These are phyloP conservation scores for Sinocyclocheilus rhinocerous DNA, from an alignment of 2,113 vertebrate genomes.

Conservation along the genomic window DNA sequence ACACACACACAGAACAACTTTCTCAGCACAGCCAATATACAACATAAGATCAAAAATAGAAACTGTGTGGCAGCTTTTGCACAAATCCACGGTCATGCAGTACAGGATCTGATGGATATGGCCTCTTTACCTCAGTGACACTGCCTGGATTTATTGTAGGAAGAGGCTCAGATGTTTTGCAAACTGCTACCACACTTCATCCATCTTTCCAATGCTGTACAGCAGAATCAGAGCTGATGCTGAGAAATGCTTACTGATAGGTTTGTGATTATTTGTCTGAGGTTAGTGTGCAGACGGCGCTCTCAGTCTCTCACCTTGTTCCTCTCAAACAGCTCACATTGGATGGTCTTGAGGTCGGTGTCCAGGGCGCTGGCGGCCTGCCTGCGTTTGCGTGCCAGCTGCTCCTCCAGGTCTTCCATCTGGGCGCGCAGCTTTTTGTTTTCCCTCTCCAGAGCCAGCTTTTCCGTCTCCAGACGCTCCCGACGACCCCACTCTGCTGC, in stretches of 20 bases:
- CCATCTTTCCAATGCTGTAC: not conserved
- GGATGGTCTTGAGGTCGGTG: constrained; percentile 91
- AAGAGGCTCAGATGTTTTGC: constrained; percentile 5
- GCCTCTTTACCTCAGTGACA: constrained; percentile 8
- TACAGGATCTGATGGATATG: constrained; percentile 33
- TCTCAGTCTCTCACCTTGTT: constrained; percentile 83
- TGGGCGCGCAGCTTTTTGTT: constrained; percentile 95
- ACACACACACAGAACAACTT: constrained; percentile 30
- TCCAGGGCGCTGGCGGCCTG: constrained; percentile 89
- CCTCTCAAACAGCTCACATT: constrained; percentile 91
- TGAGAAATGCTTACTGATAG: not conserved
- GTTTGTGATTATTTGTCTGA: not conserved
- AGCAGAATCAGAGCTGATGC: not conserved
- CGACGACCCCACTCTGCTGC: constrained; percentile 93
- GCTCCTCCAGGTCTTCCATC: constrained; percentile 93
- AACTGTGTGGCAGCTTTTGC: not conserved
- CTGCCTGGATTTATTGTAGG: constrained; percentile 15
- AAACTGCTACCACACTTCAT: not conserved
- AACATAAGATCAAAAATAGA: not conserved
- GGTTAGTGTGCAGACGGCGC: not conserved
- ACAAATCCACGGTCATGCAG: not conserved
- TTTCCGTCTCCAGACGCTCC: constrained; percentile 94
- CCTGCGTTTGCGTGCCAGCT: constrained; percentile 86
- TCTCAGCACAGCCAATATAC: constrained; percentile 11
- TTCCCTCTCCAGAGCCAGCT: constrained; percentile 92